Conservation (phyloP, 2,888 invertebrate species). For the Crepidodera aurea region DNA sequence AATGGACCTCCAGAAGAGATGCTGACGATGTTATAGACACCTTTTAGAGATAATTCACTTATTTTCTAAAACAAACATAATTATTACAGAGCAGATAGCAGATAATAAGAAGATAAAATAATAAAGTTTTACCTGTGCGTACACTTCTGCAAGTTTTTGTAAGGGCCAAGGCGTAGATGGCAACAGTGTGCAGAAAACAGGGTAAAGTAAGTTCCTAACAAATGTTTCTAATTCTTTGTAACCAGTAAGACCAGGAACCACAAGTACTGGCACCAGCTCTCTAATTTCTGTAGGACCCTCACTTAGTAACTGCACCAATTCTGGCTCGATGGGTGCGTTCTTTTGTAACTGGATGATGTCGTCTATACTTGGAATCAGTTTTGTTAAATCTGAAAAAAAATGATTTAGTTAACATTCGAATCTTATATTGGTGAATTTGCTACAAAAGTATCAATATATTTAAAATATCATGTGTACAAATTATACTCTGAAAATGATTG, state of each 20-base stretch:
- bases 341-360: slow-evolving; percentile 49
- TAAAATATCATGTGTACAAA: too few relatives aligned
- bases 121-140: slow-evolving; percentile 50
- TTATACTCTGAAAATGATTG: too few relatives aligned
- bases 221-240: slow-evolving; percentile 50
- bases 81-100: not conserved
- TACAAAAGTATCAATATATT: too few relatives aligned
- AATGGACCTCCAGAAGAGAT: slow-evolving; percentile 89
- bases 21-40: slow-evolving; percentile 80
- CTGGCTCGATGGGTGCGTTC: slow-evolving; percentile 50
- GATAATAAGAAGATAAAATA: not conserved
- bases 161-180: slow-evolving; percentile 50
- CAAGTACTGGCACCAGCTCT: slow-evolving; percentile 58
- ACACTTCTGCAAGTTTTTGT: slow-evolving; percentile 51
- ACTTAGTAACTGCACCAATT: slow-evolving; percentile 56
- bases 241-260: slow-evolving; percentile 59
- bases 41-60: slow-evolving; percentile 66
- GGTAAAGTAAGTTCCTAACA: slow-evolving; percentile 55
- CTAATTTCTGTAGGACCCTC: slow-evolving; percentile 55
- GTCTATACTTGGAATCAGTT: slow-evolving; percentile 53
- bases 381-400: slow-evolving; percentile 50
- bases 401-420: too few relatives aligned
- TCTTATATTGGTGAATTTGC: too few relatives aligned
- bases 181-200: slow-evolving; percentile 57
- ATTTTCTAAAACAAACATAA: slow-evolving; percentile 65